A percentile compares a stretch with the other conserved stretches of the same genome.
phyloP scores from a whole-genome alignment of 2,888 invertebrate genomes.

The Dicyrtomina minuta region DNA sequence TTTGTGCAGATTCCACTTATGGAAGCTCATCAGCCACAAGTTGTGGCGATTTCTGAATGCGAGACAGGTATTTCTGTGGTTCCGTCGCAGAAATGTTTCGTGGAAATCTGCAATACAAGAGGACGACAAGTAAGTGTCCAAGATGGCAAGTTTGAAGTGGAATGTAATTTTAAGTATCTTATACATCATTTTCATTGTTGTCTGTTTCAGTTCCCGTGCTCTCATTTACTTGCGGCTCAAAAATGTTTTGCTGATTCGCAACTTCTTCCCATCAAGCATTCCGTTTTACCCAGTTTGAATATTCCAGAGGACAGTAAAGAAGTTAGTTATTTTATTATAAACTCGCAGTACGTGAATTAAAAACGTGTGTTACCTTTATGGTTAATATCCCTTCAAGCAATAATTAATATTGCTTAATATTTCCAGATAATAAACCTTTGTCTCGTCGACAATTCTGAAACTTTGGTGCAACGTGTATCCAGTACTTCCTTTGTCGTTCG shows the following conservation, averaged over 20 bases:
- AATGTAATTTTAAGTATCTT: not conserved
- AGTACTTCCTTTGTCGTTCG: constrained; percentile 71
- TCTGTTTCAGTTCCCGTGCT: constrained; percentile 57
- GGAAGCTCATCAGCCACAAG: constrained; percentile 44
- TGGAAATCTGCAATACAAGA: constrained; percentile 56
- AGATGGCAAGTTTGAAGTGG: not conserved
- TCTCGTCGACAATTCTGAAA: constrained; percentile 56
- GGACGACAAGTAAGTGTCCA: constrained; percentile 39
- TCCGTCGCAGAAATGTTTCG: constrained; percentile 56
- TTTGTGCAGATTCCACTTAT: constrained; percentile 67
- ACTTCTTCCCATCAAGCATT: constrained; percentile 64
- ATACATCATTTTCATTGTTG: too few relatives aligned
- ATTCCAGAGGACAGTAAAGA: constrained; percentile 64
- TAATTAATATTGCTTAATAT: too few relatives aligned
- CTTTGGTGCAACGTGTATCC: constrained; percentile 69
- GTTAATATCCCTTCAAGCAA: too few relatives aligned
- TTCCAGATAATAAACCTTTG: constrained; percentile 20
- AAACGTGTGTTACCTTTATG: too few relatives aligned
- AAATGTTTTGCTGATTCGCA: constrained; percentile 65
- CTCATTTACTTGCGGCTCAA: constrained; percentile 67
- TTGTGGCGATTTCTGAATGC: not conserved
- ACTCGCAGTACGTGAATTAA: too few relatives aligned
- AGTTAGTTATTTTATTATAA: constrained; percentile 48
- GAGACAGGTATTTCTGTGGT: constrained; percentile 32
- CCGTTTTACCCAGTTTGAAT: constrained; percentile 64